These are phyloP conservation scores for Daktulosphaira vitifoliae DNA, from an alignment of 1,140 invertebrate species.

Conservation along the genomic window DNA sequence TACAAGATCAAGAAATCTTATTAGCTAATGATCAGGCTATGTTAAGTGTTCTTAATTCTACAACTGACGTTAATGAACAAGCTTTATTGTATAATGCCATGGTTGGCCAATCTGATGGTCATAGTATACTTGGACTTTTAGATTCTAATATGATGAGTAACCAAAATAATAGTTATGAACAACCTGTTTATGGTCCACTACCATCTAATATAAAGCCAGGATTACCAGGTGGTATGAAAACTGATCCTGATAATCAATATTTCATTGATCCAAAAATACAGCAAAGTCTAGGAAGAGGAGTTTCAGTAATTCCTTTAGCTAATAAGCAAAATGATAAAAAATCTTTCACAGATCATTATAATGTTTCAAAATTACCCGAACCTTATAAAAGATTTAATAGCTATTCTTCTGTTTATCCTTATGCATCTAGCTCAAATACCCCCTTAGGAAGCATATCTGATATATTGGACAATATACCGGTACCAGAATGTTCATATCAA, in stretches of 20 bases:
- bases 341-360: constrained; percentile 18
- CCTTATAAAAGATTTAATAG: constrained; percentile 15
- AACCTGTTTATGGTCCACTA: constrained; percentile 18
- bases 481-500: constrained; percentile 15
- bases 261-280: not conserved
- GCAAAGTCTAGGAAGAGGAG: constrained; percentile 11
- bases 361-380: constrained; percentile 9
- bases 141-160: constrained; percentile 6
- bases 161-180: constrained; percentile 27
- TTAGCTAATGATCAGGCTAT: constrained; percentile 25
- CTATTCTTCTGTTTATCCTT: constrained; percentile 18
- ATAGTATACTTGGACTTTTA: constrained; percentile 20
- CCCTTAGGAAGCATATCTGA: constrained; percentile 28
- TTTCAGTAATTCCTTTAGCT: not conserved
- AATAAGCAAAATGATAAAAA: constrained; percentile 4
- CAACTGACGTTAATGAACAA: constrained; percentile 20
- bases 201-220: constrained; percentile 27
- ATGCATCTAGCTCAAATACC: constrained; percentile 6
- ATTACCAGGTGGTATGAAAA: constrained; percentile 31
- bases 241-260: constrained; percentile 21
- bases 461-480: constrained; percentile 20
- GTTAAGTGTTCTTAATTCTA: constrained; percentile 24
- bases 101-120: constrained; percentile 26
- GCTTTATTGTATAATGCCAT: constrained; percentile 26
- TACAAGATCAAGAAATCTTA: constrained; percentile 27